These are phyloP conservation scores for Biston stratarius DNA, from an alignment of 2,888 invertebrate species.

Conservation along the genomic window DNA sequence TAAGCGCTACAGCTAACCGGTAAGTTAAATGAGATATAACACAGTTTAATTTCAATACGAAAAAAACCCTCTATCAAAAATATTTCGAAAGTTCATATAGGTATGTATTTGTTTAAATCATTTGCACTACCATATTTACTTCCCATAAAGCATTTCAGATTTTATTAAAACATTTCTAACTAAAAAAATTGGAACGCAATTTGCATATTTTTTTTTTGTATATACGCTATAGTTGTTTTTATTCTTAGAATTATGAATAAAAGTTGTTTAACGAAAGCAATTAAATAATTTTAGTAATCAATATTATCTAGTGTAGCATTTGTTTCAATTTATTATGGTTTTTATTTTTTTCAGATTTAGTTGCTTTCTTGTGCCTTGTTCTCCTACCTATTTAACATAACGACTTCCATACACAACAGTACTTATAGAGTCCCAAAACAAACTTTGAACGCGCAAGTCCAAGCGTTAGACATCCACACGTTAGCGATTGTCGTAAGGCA, in stretches of 20 bases:
- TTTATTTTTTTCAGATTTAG: neutral
- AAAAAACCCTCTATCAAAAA: neutral
- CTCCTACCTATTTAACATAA: neutral
- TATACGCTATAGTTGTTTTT: too few relatives aligned
- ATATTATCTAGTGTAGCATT: too few relatives aligned
- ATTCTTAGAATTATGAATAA: too few relatives aligned
- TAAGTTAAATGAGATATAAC: constrained; percentile 4
- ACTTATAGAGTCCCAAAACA: constrained; percentile 53
- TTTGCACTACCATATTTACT: too few relatives aligned
- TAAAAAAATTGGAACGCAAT: too few relatives aligned
- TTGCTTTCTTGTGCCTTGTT: neutral
- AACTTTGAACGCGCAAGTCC: constrained; percentile 79
- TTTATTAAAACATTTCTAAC: too few relatives aligned
- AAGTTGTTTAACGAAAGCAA: too few relatives aligned
- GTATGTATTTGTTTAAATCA: neutral
- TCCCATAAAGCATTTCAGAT: too few relatives aligned
- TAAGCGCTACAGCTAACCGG: constrained; percentile 8
- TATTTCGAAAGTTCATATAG: neutral
- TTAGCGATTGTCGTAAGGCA: constrained; percentile 2
- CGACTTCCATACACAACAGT: constrained; percentile 51
- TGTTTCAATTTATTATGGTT: neutral
- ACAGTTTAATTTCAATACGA: neutral
- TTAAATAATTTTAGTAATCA: too few relatives aligned
- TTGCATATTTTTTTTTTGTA: too few relatives aligned
- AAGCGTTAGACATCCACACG: constrained; percentile 25